A percentile compares a stretch with the other conserved stretches of the same genome.
Conservation (phyloP, 2,113 vertebrate genomes). For the Poecile atricapillus region DNA sequence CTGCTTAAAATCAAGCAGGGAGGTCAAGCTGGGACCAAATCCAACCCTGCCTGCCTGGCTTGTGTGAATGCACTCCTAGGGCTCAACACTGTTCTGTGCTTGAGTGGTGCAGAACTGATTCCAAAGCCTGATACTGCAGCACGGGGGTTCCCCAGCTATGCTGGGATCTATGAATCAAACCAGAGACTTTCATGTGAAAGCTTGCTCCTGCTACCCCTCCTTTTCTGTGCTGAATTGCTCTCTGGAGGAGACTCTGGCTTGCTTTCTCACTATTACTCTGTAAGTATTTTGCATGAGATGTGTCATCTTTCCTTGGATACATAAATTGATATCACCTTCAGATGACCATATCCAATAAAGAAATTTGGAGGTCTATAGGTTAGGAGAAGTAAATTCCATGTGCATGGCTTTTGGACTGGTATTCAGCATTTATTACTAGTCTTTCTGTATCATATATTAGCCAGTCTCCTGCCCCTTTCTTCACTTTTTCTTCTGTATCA, state of each 20-base stretch:
- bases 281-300: neutral
- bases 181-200: neutral
- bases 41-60: conserved; percentile 17
- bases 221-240: neutral
- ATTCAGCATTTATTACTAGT: neutral
- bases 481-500: neutral
- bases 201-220: neutral
- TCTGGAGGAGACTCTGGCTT: neutral
- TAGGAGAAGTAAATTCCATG: neutral
- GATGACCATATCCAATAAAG: neutral
- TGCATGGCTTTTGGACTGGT: neutral
- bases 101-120: neutral
- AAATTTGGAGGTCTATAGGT: fast-evolving
- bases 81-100: neutral
- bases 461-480: neutral
- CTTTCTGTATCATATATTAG: neutral
- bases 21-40: conserved; percentile 39
- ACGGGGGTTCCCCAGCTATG: neutral
- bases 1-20: conserved; percentile 29
- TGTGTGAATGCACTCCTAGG: neutral
- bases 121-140: neutral
- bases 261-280: neutral
- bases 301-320: neutral
- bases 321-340: neutral
- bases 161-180: neutral